Base-by-base conservation (phyloP, 1,140 invertebrate genomes). In the Centruroides vittatus region DNA sequence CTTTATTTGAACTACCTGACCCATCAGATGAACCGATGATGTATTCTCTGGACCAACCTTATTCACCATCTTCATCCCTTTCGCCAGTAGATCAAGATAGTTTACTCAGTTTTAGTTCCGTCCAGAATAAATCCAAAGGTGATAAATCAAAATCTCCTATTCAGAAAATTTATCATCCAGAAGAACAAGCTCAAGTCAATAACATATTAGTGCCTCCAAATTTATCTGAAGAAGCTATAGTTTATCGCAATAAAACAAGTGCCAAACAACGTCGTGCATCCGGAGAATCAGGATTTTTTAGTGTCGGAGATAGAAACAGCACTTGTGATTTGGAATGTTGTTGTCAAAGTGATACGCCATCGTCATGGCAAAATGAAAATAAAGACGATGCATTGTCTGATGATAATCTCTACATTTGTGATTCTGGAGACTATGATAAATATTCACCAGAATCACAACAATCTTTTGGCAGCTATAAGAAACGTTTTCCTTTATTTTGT, bases 201-300 rank as follows among this genome's bases (percentile, higher is more conserved):
- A 54, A 49, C 61, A 60, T 49, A 54, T 54, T 50, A 57, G 60
- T 61, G 47, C 23, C 56, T 34, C 57, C 58, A 54, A 62, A 63
- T 35, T 46, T 58, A 11, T 61, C 53, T 11, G 65, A 59, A 23
- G 57, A 60, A 23, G 62, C 12, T 51, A 51, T n/a, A 13, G 50
- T n/a, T 51, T 34, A 13, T 51, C n/a, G 23, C 50, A 34, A 13
- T n/a, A 51, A 51, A 51, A 51, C 41, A 41, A 73, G 73, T 47
- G 73, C 73, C 11, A 78, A 71, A 74, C 75, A 58, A 71, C 76
- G 88, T 10, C 78, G 87, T 47, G 87, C 86, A n/a, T 90, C 87
- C 8, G 89, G 88, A 68, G 89, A 92, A 72, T 88, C 86, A 46
- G 89, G 89, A 3, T 90, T 91, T 68, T 92, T 88, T 76, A 89